A percentile compares a stretch with the other conserved stretches of the same genome.
phyloP scores from a whole-genome alignment of 2,797 vertebrate species.

The Pogonophryne albipinna region DNA sequence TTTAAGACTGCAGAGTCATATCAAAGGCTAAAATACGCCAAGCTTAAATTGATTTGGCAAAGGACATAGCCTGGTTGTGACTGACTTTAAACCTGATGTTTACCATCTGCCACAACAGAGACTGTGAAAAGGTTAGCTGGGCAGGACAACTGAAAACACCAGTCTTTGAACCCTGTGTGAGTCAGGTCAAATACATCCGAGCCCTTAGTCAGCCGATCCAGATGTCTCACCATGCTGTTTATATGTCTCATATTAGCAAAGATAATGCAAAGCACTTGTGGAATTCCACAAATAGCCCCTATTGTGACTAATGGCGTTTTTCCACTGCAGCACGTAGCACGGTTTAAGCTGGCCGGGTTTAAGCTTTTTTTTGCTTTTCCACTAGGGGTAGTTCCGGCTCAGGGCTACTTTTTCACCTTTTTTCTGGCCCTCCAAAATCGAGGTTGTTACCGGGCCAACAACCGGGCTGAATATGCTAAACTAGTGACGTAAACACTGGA shows the following conservation, averaged over 20 bases:
- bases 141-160: constrained; percentile 51
- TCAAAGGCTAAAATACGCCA: constrained; percentile 38
- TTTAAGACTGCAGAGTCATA: constrained; percentile 42
- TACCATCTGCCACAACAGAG: constrained; percentile 58
- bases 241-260: constrained; percentile 54
- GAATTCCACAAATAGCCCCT: constrained; percentile 58
- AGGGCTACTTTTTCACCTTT: too few species aligned
- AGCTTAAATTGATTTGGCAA: constrained; percentile 38
- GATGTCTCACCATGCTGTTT: constrained; percentile 59
- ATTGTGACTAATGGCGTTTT: constrained; percentile 42
- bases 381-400: too few species aligned
- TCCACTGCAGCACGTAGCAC: too few species aligned
- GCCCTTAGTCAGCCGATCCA: constrained; percentile 56
- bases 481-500: too few species aligned
- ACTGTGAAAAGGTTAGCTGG: constrained; percentile 33
- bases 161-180: constrained; percentile 47
- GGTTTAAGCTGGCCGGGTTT: too few species aligned
- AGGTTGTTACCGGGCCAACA: too few species aligned
- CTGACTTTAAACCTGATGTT: constrained; percentile 54
- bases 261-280: constrained; percentile 66
- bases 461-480: too few species aligned
- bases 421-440: too few species aligned
- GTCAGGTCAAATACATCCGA: constrained; percentile 57
- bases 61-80: constrained; percentile 31
- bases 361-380: too few species aligned